phyloP scores from a whole-genome alignment of 2,888 invertebrate genomes.

The Spodoptera littoralis region DNA sequence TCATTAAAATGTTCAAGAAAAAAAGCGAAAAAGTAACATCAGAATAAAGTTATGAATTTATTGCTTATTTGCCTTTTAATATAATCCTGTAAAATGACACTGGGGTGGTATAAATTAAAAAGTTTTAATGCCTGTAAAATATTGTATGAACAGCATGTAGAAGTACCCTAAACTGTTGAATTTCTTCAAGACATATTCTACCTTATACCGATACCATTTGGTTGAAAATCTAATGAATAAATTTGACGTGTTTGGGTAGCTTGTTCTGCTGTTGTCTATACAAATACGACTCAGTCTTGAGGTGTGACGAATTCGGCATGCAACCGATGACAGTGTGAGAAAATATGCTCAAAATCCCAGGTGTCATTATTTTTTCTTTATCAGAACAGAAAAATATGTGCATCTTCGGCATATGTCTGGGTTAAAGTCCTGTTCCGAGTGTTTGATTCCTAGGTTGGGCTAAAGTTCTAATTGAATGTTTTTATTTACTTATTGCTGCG shows the following conservation, averaged over 20 bases:
- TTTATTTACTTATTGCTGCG: no score
- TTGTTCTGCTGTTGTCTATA: constrained; percentile 3
- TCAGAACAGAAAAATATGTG: neutral
- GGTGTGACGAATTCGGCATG: constrained; percentile 69
- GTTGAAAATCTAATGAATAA: no score
- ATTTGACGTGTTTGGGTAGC: no score
- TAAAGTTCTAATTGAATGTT: no score
- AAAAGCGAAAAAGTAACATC: constrained; percentile 54
- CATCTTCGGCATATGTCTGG: no score
- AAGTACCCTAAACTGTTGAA: no score
- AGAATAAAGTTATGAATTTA: constrained; percentile 69
- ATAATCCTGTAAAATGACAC: constrained; percentile 60
- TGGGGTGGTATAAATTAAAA: constrained; percentile 65
- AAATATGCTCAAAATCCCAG: constrained; percentile 34
- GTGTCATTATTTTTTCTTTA: constrained; percentile 4
- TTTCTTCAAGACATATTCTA: no score
- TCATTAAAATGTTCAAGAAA: constrained; percentile 54
- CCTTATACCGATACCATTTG: no score
- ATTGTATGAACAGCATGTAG: constrained; percentile 43
- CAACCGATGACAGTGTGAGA: constrained; percentile 59
- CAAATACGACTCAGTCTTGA: constrained; percentile 60
- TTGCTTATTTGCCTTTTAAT: constrained; percentile 60
- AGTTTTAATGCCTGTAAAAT: constrained; percentile 69
- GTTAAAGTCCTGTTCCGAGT: no score
- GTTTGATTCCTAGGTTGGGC: no score